A percentile compares a stretch with the other conserved stretches of the same genome.
These are phyloP conservation scores for Palaemon carinicauda DNA, from an alignment of 1,140 invertebrate species.

Conservation along the genomic window DNA sequence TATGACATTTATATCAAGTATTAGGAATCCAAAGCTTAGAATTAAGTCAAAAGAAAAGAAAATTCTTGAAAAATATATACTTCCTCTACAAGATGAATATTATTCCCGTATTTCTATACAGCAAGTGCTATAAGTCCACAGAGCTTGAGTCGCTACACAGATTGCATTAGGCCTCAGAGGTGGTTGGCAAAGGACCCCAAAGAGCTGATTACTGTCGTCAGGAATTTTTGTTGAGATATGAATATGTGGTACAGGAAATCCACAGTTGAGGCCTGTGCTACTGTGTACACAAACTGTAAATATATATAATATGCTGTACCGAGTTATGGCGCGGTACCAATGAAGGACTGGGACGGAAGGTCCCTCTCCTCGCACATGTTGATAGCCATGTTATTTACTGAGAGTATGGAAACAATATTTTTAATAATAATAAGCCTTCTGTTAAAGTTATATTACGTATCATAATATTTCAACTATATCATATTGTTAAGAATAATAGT, in stretches of 20 bases:
- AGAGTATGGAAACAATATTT: slow-evolving; percentile 58
- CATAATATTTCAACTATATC: slow-evolving; percentile 59
- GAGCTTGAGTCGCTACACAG: slow-evolving; percentile 49
- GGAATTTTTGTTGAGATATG: neutral
- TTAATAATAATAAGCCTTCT: slow-evolving; percentile 59
- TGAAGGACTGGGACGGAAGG: neutral
- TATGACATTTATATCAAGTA: slow-evolving; percentile 57
- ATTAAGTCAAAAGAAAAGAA: slow-evolving; percentile 27
- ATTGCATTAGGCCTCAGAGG: slow-evolving; percentile 29
- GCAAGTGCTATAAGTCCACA: slow-evolving; percentile 49
- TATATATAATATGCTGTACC: slow-evolving; percentile 47
- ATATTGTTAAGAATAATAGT: slow-evolving; percentile 56
- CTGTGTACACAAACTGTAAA: slow-evolving; percentile 54
- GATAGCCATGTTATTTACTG: slow-evolving; percentile 58
- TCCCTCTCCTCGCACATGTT: slow-evolving; percentile 47
- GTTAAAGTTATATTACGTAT: slow-evolving; percentile 59
- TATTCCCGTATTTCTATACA: slow-evolving; percentile 48
- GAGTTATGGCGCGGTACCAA: slow-evolving; percentile 41
- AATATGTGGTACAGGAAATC: neutral
- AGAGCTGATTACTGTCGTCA: slow-evolving; percentile 15
- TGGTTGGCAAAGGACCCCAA: slow-evolving; percentile 10
- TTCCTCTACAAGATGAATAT: slow-evolving; percentile 47
- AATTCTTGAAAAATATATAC: slow-evolving; percentile 36
- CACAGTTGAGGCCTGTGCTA: slow-evolving; percentile 47
- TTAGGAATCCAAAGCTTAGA: slow-evolving; percentile 55